Evolutionary conservation across 2,888 invertebrate genomes (phyloP).

Genomic region (Polyommatus iphigenia): DNA sequence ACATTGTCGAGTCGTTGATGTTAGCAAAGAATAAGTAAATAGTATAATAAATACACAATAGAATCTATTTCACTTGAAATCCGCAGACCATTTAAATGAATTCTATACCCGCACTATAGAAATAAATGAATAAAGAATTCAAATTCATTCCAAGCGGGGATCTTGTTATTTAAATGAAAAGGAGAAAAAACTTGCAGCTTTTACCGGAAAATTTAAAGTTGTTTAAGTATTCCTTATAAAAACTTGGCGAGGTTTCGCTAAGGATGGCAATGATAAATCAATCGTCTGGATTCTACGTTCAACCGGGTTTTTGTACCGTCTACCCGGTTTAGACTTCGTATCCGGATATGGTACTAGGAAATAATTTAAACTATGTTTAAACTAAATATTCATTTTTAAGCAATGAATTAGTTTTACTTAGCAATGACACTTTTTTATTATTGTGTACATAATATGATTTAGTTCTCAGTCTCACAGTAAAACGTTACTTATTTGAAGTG

Average conservation of each 20-base stretch:
- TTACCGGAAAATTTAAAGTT: slow-evolving; percentile 33
- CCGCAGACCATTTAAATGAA: slow-evolving; percentile 29
- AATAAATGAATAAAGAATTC: slow-evolving; percentile 15
- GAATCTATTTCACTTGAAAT: background rate
- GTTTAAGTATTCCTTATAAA: slow-evolving; percentile 35
- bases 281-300: slow-evolving; percentile 38
- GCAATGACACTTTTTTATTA: no score
- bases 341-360: background rate
- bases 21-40: no score
- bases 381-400: no score
- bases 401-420: no score
- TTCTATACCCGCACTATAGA: slow-evolving; percentile 34
- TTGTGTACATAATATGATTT: no score
- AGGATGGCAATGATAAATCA: slow-evolving; percentile 40
- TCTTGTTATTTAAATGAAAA: slow-evolving; percentile 24
- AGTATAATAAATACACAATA: background rate
- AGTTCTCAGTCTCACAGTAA: no score
- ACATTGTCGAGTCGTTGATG: no score
- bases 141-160: background rate
- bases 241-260: slow-evolving; percentile 37
- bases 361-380: background rate
- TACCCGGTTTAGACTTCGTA: background rate
- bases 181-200: slow-evolving; percentile 15
- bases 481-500: no score
- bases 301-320: slow-evolving; percentile 38